Evolutionary conservation across 1,140 invertebrate genomes (phyloP).

Genomic region (Ditylenchus dipsaci): DNA sequence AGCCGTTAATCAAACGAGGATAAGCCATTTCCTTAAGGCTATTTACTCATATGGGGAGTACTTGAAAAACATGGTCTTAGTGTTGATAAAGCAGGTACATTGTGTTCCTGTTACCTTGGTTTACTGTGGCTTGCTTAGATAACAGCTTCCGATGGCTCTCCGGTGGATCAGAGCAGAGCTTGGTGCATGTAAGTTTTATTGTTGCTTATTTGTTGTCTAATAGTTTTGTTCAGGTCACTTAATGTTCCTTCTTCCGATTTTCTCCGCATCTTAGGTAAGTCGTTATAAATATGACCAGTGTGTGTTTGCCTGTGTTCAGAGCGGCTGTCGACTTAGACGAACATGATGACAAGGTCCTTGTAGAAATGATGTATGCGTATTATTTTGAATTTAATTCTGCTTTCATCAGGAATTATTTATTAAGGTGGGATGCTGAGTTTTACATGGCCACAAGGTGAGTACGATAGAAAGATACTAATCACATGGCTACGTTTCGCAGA

Average conservation of each 20-base stretch:
- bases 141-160: constrained; percentile 10
- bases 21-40: constrained; percentile 5
- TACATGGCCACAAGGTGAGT: not conserved
- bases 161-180: not conserved
- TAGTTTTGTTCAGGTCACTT: not conserved
- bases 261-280: constrained; percentile 1
- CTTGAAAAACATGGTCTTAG: constrained; percentile 11
- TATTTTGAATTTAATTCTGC: no score
- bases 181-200: constrained; percentile 4
- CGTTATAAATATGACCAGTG: not conserved
- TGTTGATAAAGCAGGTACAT: constrained; percentile 4
- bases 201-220: not conserved
- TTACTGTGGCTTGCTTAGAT: not conserved
- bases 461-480: no score
- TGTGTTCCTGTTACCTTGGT: constrained; percentile 1
- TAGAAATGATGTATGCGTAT: not conserved
- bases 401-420: no score
- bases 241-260: constrained; percentile 9
- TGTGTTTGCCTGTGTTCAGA: not conserved
- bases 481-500: no score
- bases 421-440: not conserved
- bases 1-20: not conserved
- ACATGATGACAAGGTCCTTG: not conserved
- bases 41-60: constrained; percentile 8
- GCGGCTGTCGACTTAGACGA: not conserved